Conservation (phyloP, 1,140 invertebrate genomes). For the Drosophila pseudoobscura region DNA sequence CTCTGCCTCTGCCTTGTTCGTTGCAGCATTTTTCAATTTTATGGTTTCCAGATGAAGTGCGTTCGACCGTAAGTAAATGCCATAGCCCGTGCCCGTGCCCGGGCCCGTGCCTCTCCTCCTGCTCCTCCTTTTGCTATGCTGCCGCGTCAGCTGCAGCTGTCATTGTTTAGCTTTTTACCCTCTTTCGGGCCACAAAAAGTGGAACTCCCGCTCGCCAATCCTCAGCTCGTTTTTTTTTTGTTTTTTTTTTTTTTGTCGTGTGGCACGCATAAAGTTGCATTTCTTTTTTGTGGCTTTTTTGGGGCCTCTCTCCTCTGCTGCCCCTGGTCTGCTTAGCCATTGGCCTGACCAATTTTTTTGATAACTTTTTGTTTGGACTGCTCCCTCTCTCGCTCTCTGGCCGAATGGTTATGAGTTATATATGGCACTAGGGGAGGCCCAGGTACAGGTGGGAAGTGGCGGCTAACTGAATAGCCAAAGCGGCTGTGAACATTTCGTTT, state of each 20-base stretch:
- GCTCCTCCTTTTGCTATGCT: conserved; percentile 7
- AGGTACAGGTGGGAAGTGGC: conserved; percentile 10
- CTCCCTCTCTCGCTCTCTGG: not conserved
- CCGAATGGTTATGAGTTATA: conserved; percentile 52
- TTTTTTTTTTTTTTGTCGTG: conserved; percentile 14
- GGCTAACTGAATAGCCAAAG: conserved; percentile 50
- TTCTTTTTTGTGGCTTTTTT: conserved; percentile 36
- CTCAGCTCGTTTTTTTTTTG: not conserved
- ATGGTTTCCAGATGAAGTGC: conserved; percentile 80
- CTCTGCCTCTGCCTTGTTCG: conserved; percentile 46
- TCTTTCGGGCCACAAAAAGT: conserved; percentile 34
- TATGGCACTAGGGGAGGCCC: conserved; percentile 4
- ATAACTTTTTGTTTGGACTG: conserved; percentile 22
- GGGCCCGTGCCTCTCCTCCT: not conserved
- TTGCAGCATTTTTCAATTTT: conserved; percentile 76
- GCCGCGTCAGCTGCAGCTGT: conserved; percentile 73
- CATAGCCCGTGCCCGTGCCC: conserved; percentile 11
- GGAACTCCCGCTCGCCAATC: conserved; percentile 3
- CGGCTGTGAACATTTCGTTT: conserved; percentile 53
- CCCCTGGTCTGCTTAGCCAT: conserved; percentile 33
- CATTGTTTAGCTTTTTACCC: conserved; percentile 76
- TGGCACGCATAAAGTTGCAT: conserved; percentile 64
- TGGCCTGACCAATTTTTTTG: conserved; percentile 42
- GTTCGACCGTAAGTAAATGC: conserved; percentile 77
- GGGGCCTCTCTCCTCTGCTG: not conserved